Evolutionary conservation across 2,797 vertebrate species (phyloP).

Genomic region (Acrossocheilus fasciatus): DNA sequence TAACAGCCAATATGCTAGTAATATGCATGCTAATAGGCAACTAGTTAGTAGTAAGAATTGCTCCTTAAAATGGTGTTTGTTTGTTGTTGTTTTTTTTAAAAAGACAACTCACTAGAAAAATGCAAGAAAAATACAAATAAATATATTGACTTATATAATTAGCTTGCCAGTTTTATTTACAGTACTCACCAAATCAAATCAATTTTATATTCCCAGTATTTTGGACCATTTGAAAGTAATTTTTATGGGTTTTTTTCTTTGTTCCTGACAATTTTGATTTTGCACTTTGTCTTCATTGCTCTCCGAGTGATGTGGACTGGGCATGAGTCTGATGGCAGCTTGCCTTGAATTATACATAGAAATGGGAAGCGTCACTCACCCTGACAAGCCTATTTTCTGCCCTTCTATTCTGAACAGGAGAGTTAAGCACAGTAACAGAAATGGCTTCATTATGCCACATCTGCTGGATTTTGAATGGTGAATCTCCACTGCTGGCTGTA

Average conservation of each 20-base stretch:
- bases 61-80: not conserved
- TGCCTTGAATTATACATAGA: constrained; percentile 71
- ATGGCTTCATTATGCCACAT: constrained; percentile 64
- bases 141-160: not conserved
- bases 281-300: constrained; percentile 69
- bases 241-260: not conserved
- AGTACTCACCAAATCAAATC: no score
- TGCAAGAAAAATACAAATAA: not conserved
- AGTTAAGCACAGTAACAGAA: constrained; percentile 69
- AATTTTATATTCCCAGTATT: not conserved
- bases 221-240: not conserved
- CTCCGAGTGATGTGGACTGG: constrained; percentile 54
- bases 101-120: not conserved
- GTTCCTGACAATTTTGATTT: constrained; percentile 48
- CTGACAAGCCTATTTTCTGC: constrained; percentile 79
- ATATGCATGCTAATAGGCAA: not conserved
- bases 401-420: constrained; percentile 71
- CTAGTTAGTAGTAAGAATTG: not conserved
- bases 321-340: constrained; percentile 69
- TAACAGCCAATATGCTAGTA: not conserved
- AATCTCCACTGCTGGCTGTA: constrained; percentile 12
- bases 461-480: constrained; percentile 50
- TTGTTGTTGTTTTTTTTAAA: not conserved
- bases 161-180: not conserved
- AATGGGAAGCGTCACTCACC: constrained; percentile 75